Percentiles rank a stretch among this genome's conserved stretches.
phyloP scores from a whole-genome alignment of 1,140 invertebrate genomes.

The Apis florea region DNA sequence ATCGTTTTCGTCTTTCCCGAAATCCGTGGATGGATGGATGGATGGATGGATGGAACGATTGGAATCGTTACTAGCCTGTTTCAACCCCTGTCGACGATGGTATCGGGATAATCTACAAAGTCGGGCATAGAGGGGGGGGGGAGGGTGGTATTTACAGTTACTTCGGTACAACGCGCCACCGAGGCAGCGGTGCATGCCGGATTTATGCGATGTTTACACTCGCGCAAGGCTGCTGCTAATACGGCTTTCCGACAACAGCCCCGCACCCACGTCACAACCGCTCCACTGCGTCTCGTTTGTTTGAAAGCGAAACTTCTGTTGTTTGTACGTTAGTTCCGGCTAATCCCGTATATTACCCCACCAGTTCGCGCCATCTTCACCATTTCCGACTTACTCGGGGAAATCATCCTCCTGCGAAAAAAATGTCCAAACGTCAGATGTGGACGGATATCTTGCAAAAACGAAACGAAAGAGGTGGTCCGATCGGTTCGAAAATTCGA shows the following conservation, averaged over 20 bases:
- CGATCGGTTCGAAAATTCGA: background rate
- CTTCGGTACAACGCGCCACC: conserved; percentile 26
- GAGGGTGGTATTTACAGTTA: conserved; percentile 65
- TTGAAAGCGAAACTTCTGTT: conserved; percentile 79
- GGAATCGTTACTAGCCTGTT: conserved; percentile 44
- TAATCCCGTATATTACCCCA: conserved; percentile 77
- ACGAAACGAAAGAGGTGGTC: too few species aligned
- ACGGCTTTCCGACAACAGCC: conserved; percentile 76
- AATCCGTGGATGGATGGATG: too few species aligned
- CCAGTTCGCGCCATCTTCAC: conserved; percentile 6
- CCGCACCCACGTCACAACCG: conserved; percentile 63
- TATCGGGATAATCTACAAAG: conserved; percentile 65
- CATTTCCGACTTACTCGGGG: too few species aligned
- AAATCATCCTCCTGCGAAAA: too few species aligned
- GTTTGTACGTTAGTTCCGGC: conserved; percentile 76
- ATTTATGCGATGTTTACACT: conserved; percentile 78
- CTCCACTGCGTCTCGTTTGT: conserved; percentile 69
- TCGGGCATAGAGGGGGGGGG: too few species aligned
- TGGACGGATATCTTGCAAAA: too few species aligned
- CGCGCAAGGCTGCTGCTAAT: conserved; percentile 75
- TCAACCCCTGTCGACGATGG: conserved; percentile 56
- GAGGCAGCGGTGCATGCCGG: conserved; percentile 61
- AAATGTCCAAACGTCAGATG: too few species aligned
- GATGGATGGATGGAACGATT: background rate
- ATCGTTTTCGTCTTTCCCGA: background rate